Conservation (phyloP, 2,888 invertebrate species). For the Drosophila suboccidentalis region DNA sequence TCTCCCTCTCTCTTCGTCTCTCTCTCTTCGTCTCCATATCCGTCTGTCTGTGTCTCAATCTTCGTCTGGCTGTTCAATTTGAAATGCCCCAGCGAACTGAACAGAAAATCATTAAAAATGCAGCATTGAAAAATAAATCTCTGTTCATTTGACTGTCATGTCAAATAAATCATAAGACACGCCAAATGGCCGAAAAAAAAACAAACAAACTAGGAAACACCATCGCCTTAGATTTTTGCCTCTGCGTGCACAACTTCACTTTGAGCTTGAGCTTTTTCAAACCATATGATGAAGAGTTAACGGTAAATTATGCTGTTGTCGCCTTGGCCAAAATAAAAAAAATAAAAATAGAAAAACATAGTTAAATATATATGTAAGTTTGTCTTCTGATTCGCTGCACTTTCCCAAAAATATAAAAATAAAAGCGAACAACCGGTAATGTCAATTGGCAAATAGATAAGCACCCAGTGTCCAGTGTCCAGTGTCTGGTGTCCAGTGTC, state of each 20-base stretch:
- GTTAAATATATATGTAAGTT: conserved; percentile 17
- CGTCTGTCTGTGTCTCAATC: conserved; percentile 24
- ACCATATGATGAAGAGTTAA: conserved; percentile 68
- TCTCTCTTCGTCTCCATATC: conserved; percentile 8
- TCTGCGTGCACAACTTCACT: conserved; percentile 61
- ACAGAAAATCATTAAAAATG: conserved; percentile 75
- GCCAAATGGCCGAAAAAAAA: conserved; percentile 61
- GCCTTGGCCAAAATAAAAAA: conserved; percentile 41
- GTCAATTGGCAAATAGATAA: conserved; percentile 59
- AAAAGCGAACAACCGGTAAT: conserved; percentile 45
- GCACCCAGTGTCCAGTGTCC: conserved; percentile 5
- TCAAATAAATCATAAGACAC: conserved; percentile 79
- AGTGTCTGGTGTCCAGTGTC: not conserved
- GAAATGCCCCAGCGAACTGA: conserved; percentile 42
- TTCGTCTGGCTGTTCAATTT: conserved; percentile 40
- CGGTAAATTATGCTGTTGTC: conserved; percentile 80
- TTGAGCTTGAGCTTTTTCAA: conserved; percentile 12
- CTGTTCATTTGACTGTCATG: conserved; percentile 80
- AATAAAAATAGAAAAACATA: not conserved
- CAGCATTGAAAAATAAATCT: conserved; percentile 76
- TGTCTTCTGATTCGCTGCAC: conserved; percentile 58
- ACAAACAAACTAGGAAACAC: conserved; percentile 38
- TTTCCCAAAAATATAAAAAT: conserved; percentile 62
- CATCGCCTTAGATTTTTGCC: conserved; percentile 41
- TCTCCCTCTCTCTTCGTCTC: not conserved